Conservation (phyloP, 2,113 vertebrate species). For the Nannobrachium achirus region DNA sequence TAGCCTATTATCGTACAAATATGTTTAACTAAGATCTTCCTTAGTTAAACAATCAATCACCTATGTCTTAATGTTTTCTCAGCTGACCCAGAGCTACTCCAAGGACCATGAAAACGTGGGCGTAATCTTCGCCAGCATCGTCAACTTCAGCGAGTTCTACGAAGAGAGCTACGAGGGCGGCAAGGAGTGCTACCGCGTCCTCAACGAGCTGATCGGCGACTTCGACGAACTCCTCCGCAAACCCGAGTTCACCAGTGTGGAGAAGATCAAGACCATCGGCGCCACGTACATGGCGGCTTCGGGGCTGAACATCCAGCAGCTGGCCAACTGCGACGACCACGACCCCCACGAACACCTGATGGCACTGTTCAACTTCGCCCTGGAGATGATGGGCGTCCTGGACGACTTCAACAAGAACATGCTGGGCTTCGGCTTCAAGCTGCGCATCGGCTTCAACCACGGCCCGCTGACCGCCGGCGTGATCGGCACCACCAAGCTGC, state of each 20-base stretch:
- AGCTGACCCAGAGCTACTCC: slow-evolving; percentile 96
- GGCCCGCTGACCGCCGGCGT: slow-evolving; percentile 95
- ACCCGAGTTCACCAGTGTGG: slow-evolving; percentile 87
- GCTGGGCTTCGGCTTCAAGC: slow-evolving; percentile 97
- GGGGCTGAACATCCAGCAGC: slow-evolving; percentile 88
- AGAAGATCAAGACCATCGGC: slow-evolving; percentile 99
- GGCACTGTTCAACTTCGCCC: slow-evolving; percentile 95
- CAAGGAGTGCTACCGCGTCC: slow-evolving; percentile 97
- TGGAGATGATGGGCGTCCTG: slow-evolving; percentile 97
- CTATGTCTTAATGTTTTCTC: slow-evolving; percentile 6
- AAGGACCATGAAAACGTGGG: slow-evolving; percentile 96
- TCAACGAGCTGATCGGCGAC: slow-evolving; percentile 96
- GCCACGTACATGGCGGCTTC: slow-evolving; percentile 98
- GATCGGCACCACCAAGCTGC: slow-evolving; percentile 96
- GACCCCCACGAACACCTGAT: slow-evolving; percentile 89
- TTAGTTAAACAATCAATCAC: too few species aligned
- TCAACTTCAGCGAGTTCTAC: slow-evolving; percentile 99
- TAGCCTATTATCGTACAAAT: too few species aligned
- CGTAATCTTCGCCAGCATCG: slow-evolving; percentile 97
- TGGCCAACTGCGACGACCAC: slow-evolving; percentile 81
- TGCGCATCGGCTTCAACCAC: slow-evolving; percentile 96
- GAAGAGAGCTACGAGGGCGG: slow-evolving; percentile 98
- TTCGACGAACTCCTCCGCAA: slow-evolving; percentile 94
- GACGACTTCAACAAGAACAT: slow-evolving; percentile 99
- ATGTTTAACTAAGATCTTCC: too few species aligned